Base-by-base conservation (phyloP, 2,888 invertebrate genomes). In the Agonum fuliginosum region DNA sequence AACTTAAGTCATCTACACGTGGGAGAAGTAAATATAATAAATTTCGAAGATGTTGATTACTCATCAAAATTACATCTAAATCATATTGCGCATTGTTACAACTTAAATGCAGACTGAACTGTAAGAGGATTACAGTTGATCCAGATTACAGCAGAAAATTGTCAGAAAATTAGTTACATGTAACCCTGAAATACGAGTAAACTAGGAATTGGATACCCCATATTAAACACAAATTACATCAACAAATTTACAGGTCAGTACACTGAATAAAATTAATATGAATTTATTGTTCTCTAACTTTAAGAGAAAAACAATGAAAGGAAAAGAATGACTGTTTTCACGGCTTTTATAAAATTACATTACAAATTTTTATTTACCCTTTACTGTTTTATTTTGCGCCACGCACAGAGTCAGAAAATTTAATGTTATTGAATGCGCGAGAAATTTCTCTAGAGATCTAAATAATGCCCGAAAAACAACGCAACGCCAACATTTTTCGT, bases 161-260 rank as follows among this genome's bases (percentile, higher is more conserved):
- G 17, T 20, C n/a, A 3, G 67, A 67, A 67, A 67, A 67, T 67
- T 67, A 67, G 67, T 20, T 67, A 67, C 67, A 41, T 41, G 41
- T 22, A 67, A 67, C 12, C 37, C 19, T 20, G 22, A 67, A 67
- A 67, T 67, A 54, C n/a, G n/a, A 19, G 8, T 17, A 34, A 19
- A 62, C 20, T 34, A 30, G 67, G 67, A 67, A 41, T 67, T 67
- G 20, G 41, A 19, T 30, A 30, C 34, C 34, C 12, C 62, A 62
- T 62, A 34, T 12, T 34, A 62, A 62, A 62, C 19, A 20, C 62
- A 62, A 34, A 54, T n/a, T n/a, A 22, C 24, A 22, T n/a, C 24
- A 54, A 8, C 34, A 6, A 34, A 10, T 24, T 54, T 27, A 4
- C 54, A 20, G 54, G 54, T 54, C 54, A 24, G 24, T n/a, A 24